Base-by-base conservation (phyloP, 2,113 vertebrate genomes). In the Herpetotheres cachinnans region DNA sequence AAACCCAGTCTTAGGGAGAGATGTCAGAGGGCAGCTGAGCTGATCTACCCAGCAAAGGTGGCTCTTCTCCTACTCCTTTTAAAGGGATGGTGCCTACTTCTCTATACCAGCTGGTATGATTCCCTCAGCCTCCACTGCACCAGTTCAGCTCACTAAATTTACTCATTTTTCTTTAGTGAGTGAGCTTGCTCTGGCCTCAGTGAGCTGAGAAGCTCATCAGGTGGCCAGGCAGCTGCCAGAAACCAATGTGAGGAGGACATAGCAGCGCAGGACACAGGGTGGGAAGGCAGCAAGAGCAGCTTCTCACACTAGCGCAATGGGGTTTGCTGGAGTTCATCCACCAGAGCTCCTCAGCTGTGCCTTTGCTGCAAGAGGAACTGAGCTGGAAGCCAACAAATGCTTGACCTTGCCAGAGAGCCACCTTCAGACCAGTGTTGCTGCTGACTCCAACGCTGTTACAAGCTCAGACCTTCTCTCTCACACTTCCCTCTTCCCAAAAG, bases 171-270 rank as follows among this genome's bases (percentile, higher is more conserved):
- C 58, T 65, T 72, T 15, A 70, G 17, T 5, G 6, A 74, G 30
- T 6, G n/a, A 81, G 36, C 21, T 93, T 71, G 29, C 38, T 52
- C 44, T 2, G 4, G 20, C 63, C 30, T 92, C 62, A 63, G 44
- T 32, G 38, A 42, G 30, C 63, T 46, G 27, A 88, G 44, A 22
- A 86, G 55, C 49, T 69, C 76, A 30, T 50, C 82, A 71, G 27
- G 66, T 54, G 66, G 29, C 42, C n/a, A 34, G 36, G 36, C 4
- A 1, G 63, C 61, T 95, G 86, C 87, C 87, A 81, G 70, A 65
- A 89, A 46, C 21, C 7, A 2, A 22, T 2, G 14, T 0, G 0
- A 58, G 29, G 27, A 89, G 42, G 32, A 87, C 52, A 54, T 0
- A 63, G 70, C 22, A 38, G 74, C 21, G 34, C 20, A 67, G 82